Base-by-base conservation (phyloP, 2,888 invertebrate genomes). In the Tenthredo scrophulariae region DNA sequence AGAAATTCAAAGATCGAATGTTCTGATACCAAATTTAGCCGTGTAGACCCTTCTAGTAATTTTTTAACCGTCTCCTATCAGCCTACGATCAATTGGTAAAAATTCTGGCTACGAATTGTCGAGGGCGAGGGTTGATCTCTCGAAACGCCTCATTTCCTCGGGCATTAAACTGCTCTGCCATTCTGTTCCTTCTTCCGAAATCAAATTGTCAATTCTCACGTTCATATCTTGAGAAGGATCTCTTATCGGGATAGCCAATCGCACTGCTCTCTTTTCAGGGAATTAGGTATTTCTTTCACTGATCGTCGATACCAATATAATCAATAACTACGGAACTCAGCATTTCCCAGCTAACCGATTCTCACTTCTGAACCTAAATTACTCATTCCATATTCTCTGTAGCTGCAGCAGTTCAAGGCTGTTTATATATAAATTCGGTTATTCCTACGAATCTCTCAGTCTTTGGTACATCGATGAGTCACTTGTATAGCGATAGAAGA, bases 151-250 rank as follows among this genome's bases (percentile, higher is more conserved):
- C 62, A 37, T 62, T 80, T 80, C 80, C 37, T 29, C 40, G 58
- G 40, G 62, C 80, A 62, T 80, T 62, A 37, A 80, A 80, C 80
- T 62, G 22, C 58, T 40, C 62, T 62, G 9, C 22, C 80, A 80
- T 80, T 80, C 62, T 62, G 62, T 62, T 80, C 40, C 62, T 26
- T 62, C 80, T 33, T 40, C 62, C 37, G 58, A 22, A 80, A 80
- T 80, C 58, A 80, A 62, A 58, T 80, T 40, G 80, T 79, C 80
- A 80, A 80, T 80, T 80, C 80, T 58, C 62, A 58, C 62, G 58
- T 80, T 13, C 80, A 26, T 58, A 62, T 80, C 80, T 58, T 37
- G 33, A 62, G 62, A 29, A 77, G 50, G 22, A 80, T 80, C 80
- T 80, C 37, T 62, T 40, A 58, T 62, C 80, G 62, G 18, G 0